Evolutionary conservation across 2,888 invertebrate genomes (phyloP), one percentile per base, ranked within the genome.

Genomic region (Cosmorhoe ocellata): DNA sequence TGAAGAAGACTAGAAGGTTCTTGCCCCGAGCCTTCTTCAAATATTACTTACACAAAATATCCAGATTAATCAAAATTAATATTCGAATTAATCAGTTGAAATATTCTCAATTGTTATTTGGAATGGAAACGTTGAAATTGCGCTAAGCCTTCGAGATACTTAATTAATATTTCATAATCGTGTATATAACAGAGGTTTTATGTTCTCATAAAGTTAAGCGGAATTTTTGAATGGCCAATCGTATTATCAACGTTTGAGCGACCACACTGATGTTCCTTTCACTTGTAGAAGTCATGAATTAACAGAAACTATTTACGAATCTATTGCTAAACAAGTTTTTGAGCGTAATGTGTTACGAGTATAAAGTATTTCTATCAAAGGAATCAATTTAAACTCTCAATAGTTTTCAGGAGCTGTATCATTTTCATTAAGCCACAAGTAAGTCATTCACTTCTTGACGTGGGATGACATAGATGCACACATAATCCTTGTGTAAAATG

Each of bases 131-230:
- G n/a, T 11, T 31, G 40, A 14, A 38, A 14, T n/a, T 5, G 27
- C 9, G 30, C 13, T 18, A 7, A 26, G 13, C 28, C 13, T 39
- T 5, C 9, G 14, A 39, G 9, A 28, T 39, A 39, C 1, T 6
- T 12, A 36, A 10, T 27, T 28, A 10, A 12, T 30, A 40, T 40
- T 31, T 32, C 41, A 9, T 32, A 41, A 41, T 32, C 41, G 13
- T 24, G 18, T 31, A 30, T 11, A 14, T 30, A 13, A 27, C 24
- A 13, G 27, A 27, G 3, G 27, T 27, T 38, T 42, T 18, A 24
- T 33, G 26, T 33, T 33, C 34, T 28, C 30, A 37, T 30, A 22
- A 44, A 30, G 11, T 18, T 18, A 7, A 34, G 13, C 8, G 26
- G 18, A 34, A 27, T 26, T 30, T 37, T 22, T 30, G 9, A 37